Conservation (phyloP, 2,113 vertebrate genomes). For the Lepus americanus region DNA sequence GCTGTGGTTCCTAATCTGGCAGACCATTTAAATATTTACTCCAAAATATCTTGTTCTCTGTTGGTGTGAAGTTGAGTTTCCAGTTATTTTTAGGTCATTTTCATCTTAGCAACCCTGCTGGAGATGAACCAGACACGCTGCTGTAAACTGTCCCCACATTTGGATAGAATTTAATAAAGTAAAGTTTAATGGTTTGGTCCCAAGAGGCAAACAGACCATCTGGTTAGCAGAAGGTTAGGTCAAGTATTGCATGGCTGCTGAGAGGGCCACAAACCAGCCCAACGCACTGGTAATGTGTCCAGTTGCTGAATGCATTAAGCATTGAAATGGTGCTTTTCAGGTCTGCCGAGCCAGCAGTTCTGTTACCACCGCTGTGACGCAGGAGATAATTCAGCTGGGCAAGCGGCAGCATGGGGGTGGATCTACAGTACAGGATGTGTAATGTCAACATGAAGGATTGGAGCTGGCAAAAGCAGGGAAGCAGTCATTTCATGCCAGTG, state of each 20-base stretch:
- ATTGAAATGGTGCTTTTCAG: slow-evolving; percentile 92
- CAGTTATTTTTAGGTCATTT: slow-evolving; percentile 90
- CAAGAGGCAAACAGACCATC: slow-evolving; percentile 85
- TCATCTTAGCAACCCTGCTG: slow-evolving; percentile 86
- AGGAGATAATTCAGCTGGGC: slow-evolving; percentile 98
- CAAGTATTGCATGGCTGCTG: slow-evolving; percentile 76
- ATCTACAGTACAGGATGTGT: slow-evolving; percentile 94
- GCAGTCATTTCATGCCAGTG: slow-evolving; percentile 92
- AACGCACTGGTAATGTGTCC: slow-evolving; percentile 83
- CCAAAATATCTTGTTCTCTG: slow-evolving; percentile 86
- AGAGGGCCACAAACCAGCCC: slow-evolving; percentile 80
- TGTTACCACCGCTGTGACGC: slow-evolving; percentile 96
- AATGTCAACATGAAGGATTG: slow-evolving; percentile 93
- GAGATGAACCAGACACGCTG: slow-evolving; percentile 86
- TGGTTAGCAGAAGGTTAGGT: slow-evolving; percentile 89
- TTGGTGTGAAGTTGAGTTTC: slow-evolving; percentile 87
- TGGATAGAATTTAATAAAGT: slow-evolving; percentile 87
- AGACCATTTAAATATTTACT: slow-evolving; percentile 88
- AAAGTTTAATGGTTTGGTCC: slow-evolving; percentile 86
- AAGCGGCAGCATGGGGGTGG: slow-evolving; percentile 93
- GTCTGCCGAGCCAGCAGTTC: slow-evolving; percentile 93
- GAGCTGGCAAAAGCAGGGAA: slow-evolving; percentile 91
- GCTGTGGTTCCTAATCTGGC: slow-evolving; percentile 85
- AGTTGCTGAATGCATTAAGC: slow-evolving; percentile 84
- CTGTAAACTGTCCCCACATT: slow-evolving; percentile 84